phyloP scores from a whole-genome alignment of 2,797 vertebrate species.

The Botia kubotai region DNA sequence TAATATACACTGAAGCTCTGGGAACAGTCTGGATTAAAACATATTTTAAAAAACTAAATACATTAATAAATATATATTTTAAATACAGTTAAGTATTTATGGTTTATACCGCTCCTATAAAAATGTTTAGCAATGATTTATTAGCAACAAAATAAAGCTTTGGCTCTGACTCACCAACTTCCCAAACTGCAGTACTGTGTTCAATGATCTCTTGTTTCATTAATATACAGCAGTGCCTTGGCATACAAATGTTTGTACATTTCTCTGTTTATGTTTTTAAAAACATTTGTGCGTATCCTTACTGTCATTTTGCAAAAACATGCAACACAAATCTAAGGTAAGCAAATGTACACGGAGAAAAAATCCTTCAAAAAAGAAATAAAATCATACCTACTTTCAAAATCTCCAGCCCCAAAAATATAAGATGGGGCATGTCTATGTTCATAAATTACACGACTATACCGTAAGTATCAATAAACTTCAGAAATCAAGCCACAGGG shows the following conservation, averaged over 20 bases:
- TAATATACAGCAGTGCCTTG: constrained; percentile 1
- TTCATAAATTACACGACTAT: constrained; percentile 19
- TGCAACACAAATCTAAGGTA: not conserved
- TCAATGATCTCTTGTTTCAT: constrained; percentile 4
- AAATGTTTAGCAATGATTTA: constrained; percentile 5
- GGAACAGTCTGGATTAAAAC: constrained; percentile 28
- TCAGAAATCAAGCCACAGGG: constrained; percentile 20
- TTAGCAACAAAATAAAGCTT: constrained; percentile 9
- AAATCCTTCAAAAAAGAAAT: not conserved
- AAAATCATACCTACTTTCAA: not conserved
- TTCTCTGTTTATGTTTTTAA: not conserved
- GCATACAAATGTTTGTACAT: not conserved
- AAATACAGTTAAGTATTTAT: not conserved
- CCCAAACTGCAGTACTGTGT: constrained; percentile 5
- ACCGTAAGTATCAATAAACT: constrained; percentile 27
- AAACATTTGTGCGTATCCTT: not conserved
- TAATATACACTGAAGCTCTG: constrained; percentile 36
- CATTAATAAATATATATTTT: not conserved
- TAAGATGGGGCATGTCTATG: not conserved
- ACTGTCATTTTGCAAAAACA: not conserved
- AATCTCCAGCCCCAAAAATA: constrained; percentile 14
- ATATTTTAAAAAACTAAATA: constrained; percentile 8
- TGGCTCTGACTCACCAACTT: not conserved
- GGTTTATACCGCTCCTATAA: not conserved
- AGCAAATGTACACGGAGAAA: not conserved